Conservation (phyloP, 2,797 vertebrate species). For the Limosa lapponica region DNA sequence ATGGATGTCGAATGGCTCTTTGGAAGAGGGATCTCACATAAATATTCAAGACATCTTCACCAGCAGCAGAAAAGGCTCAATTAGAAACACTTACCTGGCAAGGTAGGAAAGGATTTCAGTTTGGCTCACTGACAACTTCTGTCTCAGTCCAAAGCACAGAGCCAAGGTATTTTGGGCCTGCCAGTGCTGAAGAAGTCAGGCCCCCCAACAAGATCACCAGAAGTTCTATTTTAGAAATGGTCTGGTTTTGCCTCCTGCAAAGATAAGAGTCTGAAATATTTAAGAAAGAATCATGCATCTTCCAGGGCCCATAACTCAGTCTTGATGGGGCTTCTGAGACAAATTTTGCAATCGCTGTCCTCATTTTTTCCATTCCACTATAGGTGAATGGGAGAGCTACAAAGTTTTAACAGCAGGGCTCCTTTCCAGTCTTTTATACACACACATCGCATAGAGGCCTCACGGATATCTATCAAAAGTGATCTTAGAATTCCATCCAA, state of each 20-base stretch:
- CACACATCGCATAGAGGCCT: background rate
- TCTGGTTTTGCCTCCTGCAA: background rate
- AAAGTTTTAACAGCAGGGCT: background rate
- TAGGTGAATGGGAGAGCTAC: background rate
- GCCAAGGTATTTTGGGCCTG: background rate
- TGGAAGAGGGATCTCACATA: background rate
- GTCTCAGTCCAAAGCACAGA: background rate
- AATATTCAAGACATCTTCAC: background rate
- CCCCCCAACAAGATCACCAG: background rate
- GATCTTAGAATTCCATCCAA: background rate
- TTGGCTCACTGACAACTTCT: background rate
- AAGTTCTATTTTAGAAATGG: conserved; percentile 12
- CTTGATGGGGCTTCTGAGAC: background rate
- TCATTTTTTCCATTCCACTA: conserved; percentile 40
- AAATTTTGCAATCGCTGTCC: background rate
- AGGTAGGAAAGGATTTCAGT: background rate
- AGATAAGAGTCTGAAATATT: conserved; percentile 26
- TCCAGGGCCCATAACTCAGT: background rate
- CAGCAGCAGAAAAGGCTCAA: background rate
- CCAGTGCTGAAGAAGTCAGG: background rate
- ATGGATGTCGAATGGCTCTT: background rate
- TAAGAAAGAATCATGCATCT: background rate
- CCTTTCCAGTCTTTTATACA: background rate
- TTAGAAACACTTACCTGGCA: background rate
- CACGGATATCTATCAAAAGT: background rate